A percentile compares a stretch with the other conserved stretches of the same genome.
These are phyloP conservation scores for Hipposideros larvatus DNA, from an alignment of 2,797 vertebrate genomes.

Conservation along the genomic window DNA sequence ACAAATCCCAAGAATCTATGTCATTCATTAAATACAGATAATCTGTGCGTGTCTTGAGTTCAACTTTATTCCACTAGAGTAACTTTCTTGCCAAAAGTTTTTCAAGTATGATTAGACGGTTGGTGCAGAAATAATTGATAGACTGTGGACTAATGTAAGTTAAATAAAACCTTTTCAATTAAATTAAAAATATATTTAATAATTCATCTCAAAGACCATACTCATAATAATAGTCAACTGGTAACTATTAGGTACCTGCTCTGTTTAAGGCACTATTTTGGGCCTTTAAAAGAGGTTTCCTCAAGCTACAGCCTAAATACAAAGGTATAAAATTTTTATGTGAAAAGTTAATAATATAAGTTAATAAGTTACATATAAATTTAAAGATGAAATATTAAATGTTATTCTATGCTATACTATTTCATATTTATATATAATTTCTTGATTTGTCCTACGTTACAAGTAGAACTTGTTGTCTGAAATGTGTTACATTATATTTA, in stretches of 20 bases:
- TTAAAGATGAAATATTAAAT: constrained; percentile 18
- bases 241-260: neutral
- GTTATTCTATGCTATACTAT: neutral
- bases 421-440: constrained; percentile 34
- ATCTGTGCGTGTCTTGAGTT: neutral
- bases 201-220: neutral
- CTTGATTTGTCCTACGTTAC: neutral
- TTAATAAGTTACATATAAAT: neutral
- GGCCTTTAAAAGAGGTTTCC: neutral
- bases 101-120: neutral
- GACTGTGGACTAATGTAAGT: neutral
- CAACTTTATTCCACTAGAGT: neutral
- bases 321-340: neutral
- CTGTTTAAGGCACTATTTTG: neutral
- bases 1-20: neutral
- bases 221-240: neutral
- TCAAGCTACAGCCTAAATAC: neutral
- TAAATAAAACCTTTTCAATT: neutral
- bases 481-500: constrained; percentile 12
- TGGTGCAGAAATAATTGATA: constrained; percentile 21
- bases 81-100: neutral
- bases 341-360: constrained; percentile 36
- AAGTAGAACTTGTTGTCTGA: constrained; percentile 28
- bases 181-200: constrained; percentile 17
- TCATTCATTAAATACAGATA: neutral